These are phyloP conservation scores for Alauda arvensis DNA, from an alignment of 2,797 vertebrate species.

Conservation along the genomic window DNA sequence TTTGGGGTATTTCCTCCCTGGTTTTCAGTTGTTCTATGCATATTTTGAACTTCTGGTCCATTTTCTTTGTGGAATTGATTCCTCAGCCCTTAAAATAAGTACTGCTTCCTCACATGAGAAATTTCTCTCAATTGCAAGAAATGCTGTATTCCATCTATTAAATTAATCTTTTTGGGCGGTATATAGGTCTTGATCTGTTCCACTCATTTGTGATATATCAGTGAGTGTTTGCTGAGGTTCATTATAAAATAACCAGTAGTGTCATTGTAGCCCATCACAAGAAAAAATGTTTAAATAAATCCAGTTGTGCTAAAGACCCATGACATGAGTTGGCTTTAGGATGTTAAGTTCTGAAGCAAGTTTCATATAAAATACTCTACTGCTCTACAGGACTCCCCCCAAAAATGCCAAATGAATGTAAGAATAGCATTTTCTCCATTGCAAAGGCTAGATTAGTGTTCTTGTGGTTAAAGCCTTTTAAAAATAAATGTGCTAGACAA, in stretches of 20 bases:
- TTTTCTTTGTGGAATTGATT: constrained; percentile 15
- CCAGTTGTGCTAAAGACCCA: neutral
- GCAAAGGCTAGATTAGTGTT: neutral
- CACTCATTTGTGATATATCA: neutral
- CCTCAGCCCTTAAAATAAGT: neutral
- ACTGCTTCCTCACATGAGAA: neutral
- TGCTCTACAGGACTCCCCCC: neutral
- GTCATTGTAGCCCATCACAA: neutral
- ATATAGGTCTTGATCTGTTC: constrained; percentile 2
- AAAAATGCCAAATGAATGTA: neutral
- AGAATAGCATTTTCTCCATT: constrained; percentile 14
- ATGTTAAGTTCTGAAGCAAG: constrained; percentile 11
- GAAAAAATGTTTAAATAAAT: constrained; percentile 32
- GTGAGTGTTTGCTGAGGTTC: neutral
- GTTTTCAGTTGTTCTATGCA: neutral
- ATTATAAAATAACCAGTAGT: neutral
- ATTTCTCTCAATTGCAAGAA: neutral
- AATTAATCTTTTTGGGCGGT: constrained; percentile 8
- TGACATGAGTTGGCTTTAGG: neutral
- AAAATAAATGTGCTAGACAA: constrained; percentile 25
- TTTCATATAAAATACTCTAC: neutral
- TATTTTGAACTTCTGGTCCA: neutral
- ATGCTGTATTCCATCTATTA: neutral
- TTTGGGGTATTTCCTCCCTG: neutral
- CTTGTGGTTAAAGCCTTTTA: constrained; percentile 20